These are phyloP conservation scores for Volucella inanis DNA, from an alignment of 2,888 invertebrate genomes.

Conservation along the genomic window DNA sequence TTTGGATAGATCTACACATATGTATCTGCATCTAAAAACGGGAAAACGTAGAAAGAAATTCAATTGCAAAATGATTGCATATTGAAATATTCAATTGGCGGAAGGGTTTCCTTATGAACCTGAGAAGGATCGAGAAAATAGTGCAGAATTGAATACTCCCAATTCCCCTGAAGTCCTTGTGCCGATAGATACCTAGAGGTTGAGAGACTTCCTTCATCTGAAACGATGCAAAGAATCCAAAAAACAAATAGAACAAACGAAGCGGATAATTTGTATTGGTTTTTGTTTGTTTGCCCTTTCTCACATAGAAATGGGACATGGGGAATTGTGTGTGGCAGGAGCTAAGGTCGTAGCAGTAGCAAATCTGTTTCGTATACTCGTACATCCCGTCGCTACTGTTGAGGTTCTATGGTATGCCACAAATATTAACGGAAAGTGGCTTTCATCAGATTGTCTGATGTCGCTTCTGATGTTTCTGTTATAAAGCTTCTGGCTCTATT, in stretches of 20 bases:
- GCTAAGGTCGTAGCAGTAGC: neutral
- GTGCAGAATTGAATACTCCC: conserved; percentile 36
- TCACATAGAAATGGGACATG: conserved; percentile 27
- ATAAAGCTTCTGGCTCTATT: too few species aligned
- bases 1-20: neutral
- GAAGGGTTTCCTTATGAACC: conserved; percentile 62
- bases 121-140: conserved; percentile 51
- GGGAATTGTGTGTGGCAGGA: neutral
- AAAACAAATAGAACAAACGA: conserved; percentile 64
- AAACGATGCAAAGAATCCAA: conserved; percentile 27
- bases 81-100: conserved; percentile 73
- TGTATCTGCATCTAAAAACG: neutral
- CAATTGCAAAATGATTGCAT: conserved; percentile 73
- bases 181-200: neutral
- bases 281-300: conserved; percentile 53
- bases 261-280: conserved; percentile 68
- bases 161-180: conserved; percentile 42
- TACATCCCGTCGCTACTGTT: neutral
- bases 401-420: conserved; percentile 21
- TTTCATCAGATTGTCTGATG: conserved; percentile 46
- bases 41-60: conserved; percentile 35
- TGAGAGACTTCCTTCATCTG: neutral
- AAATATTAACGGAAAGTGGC: conserved; percentile 36
- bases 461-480: too few species aligned
- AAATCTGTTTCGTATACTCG: neutral